These are phyloP conservation scores for Catocala fraxini DNA, from an alignment of 2,888 invertebrate species.

Conservation along the genomic window DNA sequence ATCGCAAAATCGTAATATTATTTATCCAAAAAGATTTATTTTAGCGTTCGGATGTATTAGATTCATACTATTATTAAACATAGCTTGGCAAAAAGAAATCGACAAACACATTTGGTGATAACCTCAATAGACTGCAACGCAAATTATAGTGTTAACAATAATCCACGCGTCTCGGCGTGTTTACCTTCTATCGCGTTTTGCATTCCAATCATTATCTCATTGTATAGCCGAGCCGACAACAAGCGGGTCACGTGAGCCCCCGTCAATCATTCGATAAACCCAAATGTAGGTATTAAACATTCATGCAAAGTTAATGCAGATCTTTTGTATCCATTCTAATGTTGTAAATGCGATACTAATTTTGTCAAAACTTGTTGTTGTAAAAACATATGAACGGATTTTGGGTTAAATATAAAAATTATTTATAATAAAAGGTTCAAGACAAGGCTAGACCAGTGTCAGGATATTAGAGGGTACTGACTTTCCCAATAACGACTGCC, in stretches of 20 bases:
- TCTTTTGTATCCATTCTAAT: background rate
- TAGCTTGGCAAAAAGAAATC: constrained; percentile 22
- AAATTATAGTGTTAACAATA: constrained; percentile 24
- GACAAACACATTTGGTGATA: constrained; percentile 11
- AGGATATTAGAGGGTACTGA: no score
- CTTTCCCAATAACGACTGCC: no score
- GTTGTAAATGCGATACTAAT: no score
- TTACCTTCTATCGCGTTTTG: constrained; percentile 17
- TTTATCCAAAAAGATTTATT: no score
- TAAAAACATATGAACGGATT: no score
- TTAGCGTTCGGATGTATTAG: no score
- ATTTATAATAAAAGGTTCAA: no score
- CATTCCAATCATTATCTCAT: constrained; percentile 22
- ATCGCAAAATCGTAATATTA: no score
- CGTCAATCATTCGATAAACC: constrained; percentile 5
- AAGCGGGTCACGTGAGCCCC: constrained; percentile 11
- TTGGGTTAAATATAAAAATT: no score
- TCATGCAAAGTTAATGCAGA: background rate
- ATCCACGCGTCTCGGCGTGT: constrained; percentile 17
- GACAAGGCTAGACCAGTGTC: no score
- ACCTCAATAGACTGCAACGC: constrained; percentile 20
- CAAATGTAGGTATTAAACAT: background rate
- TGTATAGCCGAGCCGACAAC: constrained; percentile 10
- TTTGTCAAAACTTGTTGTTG: no score
- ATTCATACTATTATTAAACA: no score